Conservation (phyloP, 2,113 vertebrate species). For the Urocynchramus pylzowi region DNA sequence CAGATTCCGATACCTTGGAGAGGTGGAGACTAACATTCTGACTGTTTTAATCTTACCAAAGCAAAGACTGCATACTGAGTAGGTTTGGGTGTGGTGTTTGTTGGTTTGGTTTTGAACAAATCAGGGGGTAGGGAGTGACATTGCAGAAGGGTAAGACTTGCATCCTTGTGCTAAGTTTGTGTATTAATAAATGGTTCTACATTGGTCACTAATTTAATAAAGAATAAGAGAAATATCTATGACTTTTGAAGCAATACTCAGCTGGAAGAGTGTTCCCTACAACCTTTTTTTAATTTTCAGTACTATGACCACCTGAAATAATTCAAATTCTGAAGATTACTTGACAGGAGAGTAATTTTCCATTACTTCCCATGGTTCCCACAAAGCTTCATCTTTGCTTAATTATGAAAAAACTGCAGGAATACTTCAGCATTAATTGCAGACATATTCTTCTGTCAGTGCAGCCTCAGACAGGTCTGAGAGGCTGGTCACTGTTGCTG, state of each 20-base stretch:
- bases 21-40: background rate
- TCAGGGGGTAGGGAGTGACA: rapidly evolving
- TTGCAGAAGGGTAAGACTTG: background rate
- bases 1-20: rapidly evolving
- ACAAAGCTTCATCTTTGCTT: background rate
- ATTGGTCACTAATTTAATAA: background rate
- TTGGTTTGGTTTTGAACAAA: background rate
- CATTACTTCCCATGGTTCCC: background rate
- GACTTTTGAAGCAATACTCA: background rate
- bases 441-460: background rate
- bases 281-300: background rate
- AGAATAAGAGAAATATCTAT: background rate
- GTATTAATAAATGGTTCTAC: background rate
- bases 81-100: background rate
- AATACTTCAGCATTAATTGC: background rate
- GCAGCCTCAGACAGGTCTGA: background rate
- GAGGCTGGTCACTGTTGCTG: background rate
- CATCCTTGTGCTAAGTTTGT: background rate
- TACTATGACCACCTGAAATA: background rate
- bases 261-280: background rate
- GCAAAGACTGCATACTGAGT: background rate
- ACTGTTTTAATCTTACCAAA: background rate
- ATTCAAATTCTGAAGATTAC: background rate
- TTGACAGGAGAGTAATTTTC: background rate
- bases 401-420: background rate